Evolutionary conservation across 1,140 invertebrate genomes (phyloP), one percentile per base, ranked within the genome.

Genomic region (Periplaneta americana): DNA sequence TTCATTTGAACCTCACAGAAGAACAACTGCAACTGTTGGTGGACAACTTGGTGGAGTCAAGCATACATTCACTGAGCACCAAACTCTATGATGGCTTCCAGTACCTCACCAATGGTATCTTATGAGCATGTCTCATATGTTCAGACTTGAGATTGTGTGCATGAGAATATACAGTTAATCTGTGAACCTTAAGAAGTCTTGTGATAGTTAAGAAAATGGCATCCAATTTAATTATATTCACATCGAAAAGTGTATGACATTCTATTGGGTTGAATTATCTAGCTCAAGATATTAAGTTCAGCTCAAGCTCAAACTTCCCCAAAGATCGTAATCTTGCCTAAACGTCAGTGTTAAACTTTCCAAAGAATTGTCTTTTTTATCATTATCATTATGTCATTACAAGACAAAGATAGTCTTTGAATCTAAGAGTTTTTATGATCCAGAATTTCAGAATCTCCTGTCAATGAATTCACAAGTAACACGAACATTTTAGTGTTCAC

Each of bases 31-130:
- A 97, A 85, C 91, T 95, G 34, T 92, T 98, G 78, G 96, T 99
- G 0, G 97, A 99, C 85, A 92, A 93, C 80, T 93, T 99, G 87
- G 98, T 99, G 13, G 95, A 98, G 85, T 94, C 96, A 83, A 98
- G 97, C 87, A 93, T 98, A 48, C 95, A 98, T 88, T 99, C 98
- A 35, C 91, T 99, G 80, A 99, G 98, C 76, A 99, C 99, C 6
- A 97, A 98, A 88, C 92, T 99, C 18, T 99, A 99, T 89, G 99
- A 99, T 91, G 95, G 97, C 85, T 99, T 98, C 90, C 99, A 99
- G 91, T 99, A 99, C 91, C 95, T 98, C 85, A 99, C 98, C 83
- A 99, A 99, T 90, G 98, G 98, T 83, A 99, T 99, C 85, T 91
- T 94, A 86, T 94, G 76, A 78, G 34, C 34, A 9, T 28, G 48